Base-by-base conservation (phyloP, 2,797 vertebrate genomes). In the Pseudochirops cupreus region DNA sequence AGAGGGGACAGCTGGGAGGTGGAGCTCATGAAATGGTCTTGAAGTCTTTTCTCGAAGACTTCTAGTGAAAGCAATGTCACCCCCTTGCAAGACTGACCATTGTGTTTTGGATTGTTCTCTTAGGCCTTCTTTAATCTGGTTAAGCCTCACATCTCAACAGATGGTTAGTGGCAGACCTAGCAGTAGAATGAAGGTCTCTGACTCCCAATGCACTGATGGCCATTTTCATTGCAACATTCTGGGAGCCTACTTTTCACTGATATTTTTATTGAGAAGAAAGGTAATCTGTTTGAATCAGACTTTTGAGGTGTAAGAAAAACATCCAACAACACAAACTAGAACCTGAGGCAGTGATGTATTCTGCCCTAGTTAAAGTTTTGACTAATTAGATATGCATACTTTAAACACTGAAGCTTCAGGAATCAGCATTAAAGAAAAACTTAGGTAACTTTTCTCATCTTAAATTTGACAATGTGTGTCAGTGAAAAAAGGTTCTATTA, bases 391-490 rank as follows among this genome's bases (percentile, higher is more conserved):
- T 91, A 67, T 1, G 52, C 21, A 46, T 53, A 91, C 52, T 1
- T 4, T 57, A 55, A 89, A 91, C 82, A 91, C 92, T 93, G 82
- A 93, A 92, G 52, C 56, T 92, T 91, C 24, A 90, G 59, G 54
- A 53, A 82, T 59, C 91, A 91, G 74, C n/a, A 94, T 13, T 94
- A 89, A 96, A 97, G 89, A 56, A 91, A 58, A 94, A 92, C 39
- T 26, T 31, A 21, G n/a, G 56, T 0, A 1, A 18, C 16, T 95
- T 93, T 92, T 53, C 91, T 58, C 56, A 89, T 29, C n/a, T 67
- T 56, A 58, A 97, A 95, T 92, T 55, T 52, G 93, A 56, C 92
- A 96, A 94, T 91, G 94, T 67, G 59, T 95, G 74, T 33, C 90
- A 52, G 74, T 52, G 89, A 93, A 94, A n/a, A 94, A 56, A 26